Conservation (phyloP, 2,888 invertebrate species). For the Eristalis arbustorum region DNA sequence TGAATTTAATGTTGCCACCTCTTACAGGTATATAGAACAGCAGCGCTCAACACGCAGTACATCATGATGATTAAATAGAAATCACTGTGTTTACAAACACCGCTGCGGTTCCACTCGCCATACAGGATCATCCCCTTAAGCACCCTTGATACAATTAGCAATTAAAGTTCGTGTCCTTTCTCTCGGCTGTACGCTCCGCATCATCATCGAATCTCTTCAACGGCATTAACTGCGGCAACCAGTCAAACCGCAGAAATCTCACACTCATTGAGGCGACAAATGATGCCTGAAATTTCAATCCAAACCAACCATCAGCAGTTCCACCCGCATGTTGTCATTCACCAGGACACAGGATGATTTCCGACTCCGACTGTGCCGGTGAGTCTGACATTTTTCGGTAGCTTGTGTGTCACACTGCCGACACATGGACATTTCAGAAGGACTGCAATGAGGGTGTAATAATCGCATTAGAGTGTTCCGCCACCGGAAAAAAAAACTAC, state of each 20-base stretch:
- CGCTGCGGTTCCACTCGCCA: neutral
- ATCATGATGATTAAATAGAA: neutral
- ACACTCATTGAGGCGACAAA: neutral
- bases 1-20: too few relatives aligned
- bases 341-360: neutral
- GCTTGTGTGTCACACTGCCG: conserved; percentile 10
- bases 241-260: conserved; percentile 18
- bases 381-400: conserved; percentile 4
- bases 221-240: neutral
- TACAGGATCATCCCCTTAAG: neutral
- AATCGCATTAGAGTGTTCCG: conserved; percentile 75
- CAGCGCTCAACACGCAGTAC: too few relatives aligned
- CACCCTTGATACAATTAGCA: neutral
- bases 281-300: conserved; percentile 23
- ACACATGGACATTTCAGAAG: conserved; percentile 28
- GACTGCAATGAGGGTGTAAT: conserved; percentile 73
- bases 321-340: neutral
- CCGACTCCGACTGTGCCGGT: neutral
- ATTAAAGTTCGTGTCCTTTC: neutral
- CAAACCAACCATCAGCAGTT: neutral
- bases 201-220: neutral
- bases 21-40: too few relatives aligned
- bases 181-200: neutral
- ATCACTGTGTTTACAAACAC: neutral
- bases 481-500: conserved; percentile 54